Conservation (phyloP, 2,113 vertebrate genomes). For the Sterna hirundo region DNA sequence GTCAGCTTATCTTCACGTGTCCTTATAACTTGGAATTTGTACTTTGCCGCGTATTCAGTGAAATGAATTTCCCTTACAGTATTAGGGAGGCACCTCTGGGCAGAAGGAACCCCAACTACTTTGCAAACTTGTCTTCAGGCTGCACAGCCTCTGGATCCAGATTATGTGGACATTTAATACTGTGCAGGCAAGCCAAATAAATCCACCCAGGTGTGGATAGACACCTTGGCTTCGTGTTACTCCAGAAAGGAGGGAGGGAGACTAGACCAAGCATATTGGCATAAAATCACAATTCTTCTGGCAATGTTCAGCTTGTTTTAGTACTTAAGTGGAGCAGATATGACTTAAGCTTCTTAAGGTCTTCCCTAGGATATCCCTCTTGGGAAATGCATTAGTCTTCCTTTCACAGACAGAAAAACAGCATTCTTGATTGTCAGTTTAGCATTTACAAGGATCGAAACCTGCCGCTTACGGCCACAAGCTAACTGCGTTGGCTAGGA, state of each 20-base stretch:
- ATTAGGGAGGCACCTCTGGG: not conserved
- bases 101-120: not conserved
- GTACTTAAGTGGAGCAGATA: not conserved
- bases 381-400: not conserved
- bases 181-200: conserved; percentile 2
- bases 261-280: not conserved
- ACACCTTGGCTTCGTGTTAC: not conserved
- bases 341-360: not conserved
- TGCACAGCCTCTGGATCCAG: not conserved
- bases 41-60: conserved; percentile 28
- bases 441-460: not conserved
- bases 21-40: conserved; percentile 38
- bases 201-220: not conserved
- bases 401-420: not conserved
- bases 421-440: not conserved
- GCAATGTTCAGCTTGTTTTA: not conserved
- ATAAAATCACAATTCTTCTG: not conserved
- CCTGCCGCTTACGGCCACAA: not conserved
- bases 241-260: not conserved
- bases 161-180: not conserved
- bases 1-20: not conserved
- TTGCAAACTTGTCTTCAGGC: not conserved
- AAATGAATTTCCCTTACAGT: not conserved
- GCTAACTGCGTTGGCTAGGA: not conserved
- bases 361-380: not conserved